These are phyloP conservation scores for Drosophila micromelanica DNA, from an alignment of 1,140 invertebrate genomes.

Conservation along the genomic window DNA sequence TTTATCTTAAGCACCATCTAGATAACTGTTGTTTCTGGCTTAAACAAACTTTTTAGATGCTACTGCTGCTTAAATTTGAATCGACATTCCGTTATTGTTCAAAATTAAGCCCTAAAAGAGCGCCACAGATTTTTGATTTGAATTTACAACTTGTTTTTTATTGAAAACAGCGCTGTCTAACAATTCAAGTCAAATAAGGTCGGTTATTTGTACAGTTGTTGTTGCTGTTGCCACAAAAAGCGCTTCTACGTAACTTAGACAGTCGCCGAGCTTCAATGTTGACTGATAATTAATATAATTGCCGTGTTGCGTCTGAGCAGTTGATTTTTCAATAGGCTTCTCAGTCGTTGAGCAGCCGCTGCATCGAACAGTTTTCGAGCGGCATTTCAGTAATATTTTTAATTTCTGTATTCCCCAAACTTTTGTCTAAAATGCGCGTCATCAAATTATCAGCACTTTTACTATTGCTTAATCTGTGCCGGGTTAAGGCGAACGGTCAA, in stretches of 20 bases:
- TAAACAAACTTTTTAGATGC: too few species aligned
- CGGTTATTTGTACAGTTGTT: slow-evolving; percentile 8
- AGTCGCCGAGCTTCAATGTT: slow-evolving; percentile 1
- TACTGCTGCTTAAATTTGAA: background rate
- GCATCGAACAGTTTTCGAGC: slow-evolving; percentile 28
- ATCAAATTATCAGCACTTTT: slow-evolving; percentile 66
- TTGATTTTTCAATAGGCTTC: slow-evolving; percentile 8
- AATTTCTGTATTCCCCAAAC: background rate
- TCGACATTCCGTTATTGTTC: background rate
- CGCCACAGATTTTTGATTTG: slow-evolving; percentile 7
- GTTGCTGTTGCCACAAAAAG: slow-evolving; percentile 12
- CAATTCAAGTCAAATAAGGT: slow-evolving; percentile 10
- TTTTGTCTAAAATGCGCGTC: slow-evolving; percentile 33
- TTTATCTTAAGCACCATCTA: too few species aligned
- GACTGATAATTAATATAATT: slow-evolving; percentile 16
- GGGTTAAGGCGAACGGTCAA: slow-evolving; percentile 31
- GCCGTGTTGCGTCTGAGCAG: slow-evolving; percentile 2
- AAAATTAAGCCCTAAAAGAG: slow-evolving; percentile 16
- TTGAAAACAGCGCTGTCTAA: slow-evolving; percentile 6
- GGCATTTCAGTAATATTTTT: slow-evolving; percentile 11
- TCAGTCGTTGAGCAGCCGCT: slow-evolving; percentile 26
- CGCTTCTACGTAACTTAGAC: slow-evolving; percentile 3
- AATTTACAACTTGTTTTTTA: slow-evolving; percentile 1
- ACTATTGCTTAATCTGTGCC: slow-evolving; percentile 45
- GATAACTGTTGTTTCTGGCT: too few species aligned